Conservation (phyloP, 2,113 vertebrate genomes). For the Psittacara wagleri region DNA sequence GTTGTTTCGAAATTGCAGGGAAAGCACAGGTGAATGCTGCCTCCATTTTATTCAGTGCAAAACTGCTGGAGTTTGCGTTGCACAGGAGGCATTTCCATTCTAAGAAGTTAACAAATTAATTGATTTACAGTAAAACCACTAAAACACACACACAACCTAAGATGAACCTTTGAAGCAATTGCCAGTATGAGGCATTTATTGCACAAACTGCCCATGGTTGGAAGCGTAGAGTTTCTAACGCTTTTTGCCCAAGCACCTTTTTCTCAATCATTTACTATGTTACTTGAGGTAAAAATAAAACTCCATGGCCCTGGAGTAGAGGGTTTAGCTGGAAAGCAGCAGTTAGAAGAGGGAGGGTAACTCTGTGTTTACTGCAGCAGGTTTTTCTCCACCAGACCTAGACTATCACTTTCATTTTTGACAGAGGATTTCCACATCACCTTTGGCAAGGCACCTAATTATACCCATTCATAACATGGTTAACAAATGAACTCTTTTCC, state of each 20-base stretch:
- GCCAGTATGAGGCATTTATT: neutral
- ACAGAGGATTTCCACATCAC: conserved; percentile 5
- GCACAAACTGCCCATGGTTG: neutral
- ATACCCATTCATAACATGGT: neutral
- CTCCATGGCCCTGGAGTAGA: neutral
- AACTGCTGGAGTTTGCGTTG: neutral
- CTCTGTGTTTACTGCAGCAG: neutral
- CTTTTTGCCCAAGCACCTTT: neutral
- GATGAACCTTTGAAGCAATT: neutral
- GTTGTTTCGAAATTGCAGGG: conserved; percentile 32
- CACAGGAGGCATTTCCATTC: neutral
- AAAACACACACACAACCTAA: fast-evolving
- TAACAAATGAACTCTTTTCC: neutral
- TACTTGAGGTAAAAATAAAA: conserved; percentile 7
- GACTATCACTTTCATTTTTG: conserved; percentile 35
- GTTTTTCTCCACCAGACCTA: conserved; percentile 9
- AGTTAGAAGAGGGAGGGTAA: conserved; percentile 5
- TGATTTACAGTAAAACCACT: neutral
- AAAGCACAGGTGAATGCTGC: neutral
- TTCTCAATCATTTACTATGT: neutral
- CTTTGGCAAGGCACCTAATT: conserved; percentile 48
- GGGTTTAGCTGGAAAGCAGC: neutral
- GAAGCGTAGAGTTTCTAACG: neutral
- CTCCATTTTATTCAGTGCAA: conserved; percentile 41
- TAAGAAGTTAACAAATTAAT: neutral